Conservation (phyloP, 2,797 vertebrate genomes). For the Pangasius krempfi region DNA sequence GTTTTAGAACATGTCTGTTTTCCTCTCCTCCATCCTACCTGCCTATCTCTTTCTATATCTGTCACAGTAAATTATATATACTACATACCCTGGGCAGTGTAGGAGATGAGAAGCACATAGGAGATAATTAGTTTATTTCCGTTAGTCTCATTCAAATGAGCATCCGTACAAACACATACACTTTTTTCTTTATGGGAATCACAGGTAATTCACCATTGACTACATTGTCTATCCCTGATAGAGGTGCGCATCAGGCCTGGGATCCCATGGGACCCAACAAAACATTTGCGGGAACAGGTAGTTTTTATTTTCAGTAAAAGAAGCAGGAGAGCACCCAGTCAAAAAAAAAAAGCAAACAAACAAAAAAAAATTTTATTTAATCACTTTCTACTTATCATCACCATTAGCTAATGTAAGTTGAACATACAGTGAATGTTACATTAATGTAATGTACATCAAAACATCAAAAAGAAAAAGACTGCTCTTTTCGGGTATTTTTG, state of each 20-base stretch:
- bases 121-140: constrained; percentile 64
- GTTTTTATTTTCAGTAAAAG: too few relatives aligned
- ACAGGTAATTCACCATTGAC: neutral
- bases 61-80: neutral
- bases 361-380: too few relatives aligned
- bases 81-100: neutral
- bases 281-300: too few relatives aligned
- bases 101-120: constrained; percentile 51
- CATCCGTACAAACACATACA: neutral
- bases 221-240: neutral
- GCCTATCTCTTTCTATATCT: neutral
- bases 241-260: neutral
- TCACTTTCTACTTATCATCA: too few relatives aligned
- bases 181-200: neutral
- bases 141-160: neutral
- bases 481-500: too few relatives aligned
- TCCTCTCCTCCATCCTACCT: neutral
- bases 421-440: too few relatives aligned
- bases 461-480: too few relatives aligned
- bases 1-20: neutral
- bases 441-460: too few relatives aligned
- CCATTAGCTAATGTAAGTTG: too few relatives aligned
- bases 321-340: too few relatives aligned
- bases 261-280: too few relatives aligned
- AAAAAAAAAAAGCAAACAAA: too few relatives aligned